Base-by-base conservation (phyloP, 30 jellyfish, hydroid and myxozoan genomes). In the Aurelia sp. region DNA sequence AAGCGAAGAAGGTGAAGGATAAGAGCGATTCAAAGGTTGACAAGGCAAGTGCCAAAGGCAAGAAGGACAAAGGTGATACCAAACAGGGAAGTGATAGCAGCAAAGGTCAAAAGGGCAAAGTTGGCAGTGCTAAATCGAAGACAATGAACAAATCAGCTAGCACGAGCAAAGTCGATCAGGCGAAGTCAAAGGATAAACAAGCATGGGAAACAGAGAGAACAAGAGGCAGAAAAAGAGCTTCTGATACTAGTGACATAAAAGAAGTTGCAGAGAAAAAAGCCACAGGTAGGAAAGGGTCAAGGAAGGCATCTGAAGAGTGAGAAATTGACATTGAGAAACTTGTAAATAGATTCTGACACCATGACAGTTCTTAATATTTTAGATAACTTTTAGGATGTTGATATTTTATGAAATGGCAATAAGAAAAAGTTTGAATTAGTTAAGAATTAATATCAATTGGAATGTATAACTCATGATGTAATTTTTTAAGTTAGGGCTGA, bases 131-230 rank as follows among this genome's bases (percentile, higher is more conserved):
- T 16, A 21, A 66, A 13, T 30, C 20, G 17, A 77, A 62, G 78
- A 60, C 71, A 30, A 4, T 78, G 81, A 63, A 78, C 12, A 78
- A 78, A 18, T 63, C 80, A 3, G 67, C 89, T 3, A 78, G 89
- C 74, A 48, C 78, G 35, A 78, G 89, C 57, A 62, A 63, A 51
- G 61, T 78, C 33, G 89, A 62, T 13, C 80, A 78, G 15, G 66
- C 66, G 22, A 65, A 41, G 58, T 18, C 20, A 12, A 71, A 61
- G 10, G 68, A 30, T 20, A 63, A 62, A 21, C 31, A 59, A n/a
- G 4, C 69, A 7, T 3, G 4, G 24, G 69, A 59, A 59, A 40
- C 81, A 38, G 59, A 61, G 16, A 63, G 50, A 4, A 15, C 38
- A 10, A 63, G 35, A 62, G 89, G 89, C 65, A 63, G 81, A 30